phyloP scores from a whole-genome alignment of 2,797 vertebrate species.

The Sphenopsis melanotis region DNA sequence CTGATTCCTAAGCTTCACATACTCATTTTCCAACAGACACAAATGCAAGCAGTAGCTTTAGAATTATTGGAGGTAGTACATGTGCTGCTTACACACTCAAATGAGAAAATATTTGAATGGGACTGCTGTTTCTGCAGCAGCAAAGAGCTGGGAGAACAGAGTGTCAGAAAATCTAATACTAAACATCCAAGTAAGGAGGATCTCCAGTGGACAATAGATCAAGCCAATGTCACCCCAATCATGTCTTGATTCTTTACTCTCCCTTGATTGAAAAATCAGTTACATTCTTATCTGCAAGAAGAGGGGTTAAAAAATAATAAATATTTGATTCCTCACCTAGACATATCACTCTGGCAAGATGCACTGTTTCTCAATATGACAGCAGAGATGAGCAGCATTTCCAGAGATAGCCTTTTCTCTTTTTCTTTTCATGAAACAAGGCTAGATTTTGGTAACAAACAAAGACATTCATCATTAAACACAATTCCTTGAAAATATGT shows the following conservation, averaged over 20 bases:
- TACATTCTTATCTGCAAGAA: background rate
- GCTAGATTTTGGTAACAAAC: slow-evolving; percentile 5
- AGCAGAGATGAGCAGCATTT: background rate
- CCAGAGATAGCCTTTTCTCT: background rate
- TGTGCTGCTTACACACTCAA: background rate
- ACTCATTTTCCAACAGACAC: background rate
- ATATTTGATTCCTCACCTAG: background rate
- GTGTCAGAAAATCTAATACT: background rate
- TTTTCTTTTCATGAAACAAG: background rate
- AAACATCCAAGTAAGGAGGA: background rate
- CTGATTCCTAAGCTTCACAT: background rate
- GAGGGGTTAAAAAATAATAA: background rate
- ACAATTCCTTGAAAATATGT: background rate
- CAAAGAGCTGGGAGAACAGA: background rate
- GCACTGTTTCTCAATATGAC: background rate
- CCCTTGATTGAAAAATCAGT: background rate
- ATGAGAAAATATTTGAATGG: background rate
- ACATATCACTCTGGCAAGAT: background rate
- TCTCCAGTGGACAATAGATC: background rate
- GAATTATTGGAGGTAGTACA: background rate
- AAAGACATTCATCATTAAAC: slow-evolving; percentile 41
- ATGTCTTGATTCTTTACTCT: background rate
- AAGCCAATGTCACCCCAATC: background rate
- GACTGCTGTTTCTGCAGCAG: background rate
- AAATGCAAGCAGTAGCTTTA: background rate